Conservation (phyloP, 2,888 invertebrate genomes). For the Ormia ochracea region DNA sequence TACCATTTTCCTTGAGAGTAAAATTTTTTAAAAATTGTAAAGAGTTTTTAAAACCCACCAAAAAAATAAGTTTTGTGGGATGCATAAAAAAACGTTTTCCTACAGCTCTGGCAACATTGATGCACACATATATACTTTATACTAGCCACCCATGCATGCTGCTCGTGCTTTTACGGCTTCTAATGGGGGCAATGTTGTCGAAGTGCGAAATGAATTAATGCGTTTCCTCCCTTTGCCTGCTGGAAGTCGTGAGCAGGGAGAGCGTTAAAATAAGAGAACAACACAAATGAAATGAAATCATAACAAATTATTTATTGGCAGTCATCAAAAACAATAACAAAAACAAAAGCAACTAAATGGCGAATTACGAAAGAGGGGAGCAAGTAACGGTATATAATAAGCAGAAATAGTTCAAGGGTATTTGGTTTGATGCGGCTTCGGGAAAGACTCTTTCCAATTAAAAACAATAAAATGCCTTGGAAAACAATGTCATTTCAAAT, state of each 20-base stretch:
- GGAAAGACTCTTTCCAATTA: neutral
- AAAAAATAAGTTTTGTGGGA: too few relatives aligned
- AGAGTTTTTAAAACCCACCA: too few relatives aligned
- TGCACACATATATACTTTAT: neutral
- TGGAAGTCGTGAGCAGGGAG: constrained; percentile 1
- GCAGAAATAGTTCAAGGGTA: constrained; percentile 51
- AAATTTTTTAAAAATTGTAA: too few relatives aligned
- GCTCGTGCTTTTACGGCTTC: constrained; percentile 36
- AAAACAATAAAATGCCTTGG: neutral
- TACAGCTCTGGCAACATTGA: too few relatives aligned
- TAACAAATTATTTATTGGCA: constrained; percentile 40
- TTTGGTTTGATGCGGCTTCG: constrained; percentile 4
- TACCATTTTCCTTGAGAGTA: too few relatives aligned
- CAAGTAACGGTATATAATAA: neutral
- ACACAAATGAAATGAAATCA: constrained; percentile 32
- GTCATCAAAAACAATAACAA: constrained; percentile 1
- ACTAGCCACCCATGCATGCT: neutral
- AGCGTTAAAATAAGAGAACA: constrained; percentile 9
- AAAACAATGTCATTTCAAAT: neutral
- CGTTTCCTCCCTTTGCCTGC: constrained; percentile 49
- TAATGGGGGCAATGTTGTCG: constrained; percentile 62
- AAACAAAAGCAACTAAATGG: too few relatives aligned
- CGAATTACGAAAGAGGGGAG: neutral
- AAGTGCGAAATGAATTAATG: constrained; percentile 61
- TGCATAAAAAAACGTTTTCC: too few relatives aligned